Base-by-base conservation (phyloP, 1,140 invertebrate species). In the Pseudomyrmex sp. region DNA sequence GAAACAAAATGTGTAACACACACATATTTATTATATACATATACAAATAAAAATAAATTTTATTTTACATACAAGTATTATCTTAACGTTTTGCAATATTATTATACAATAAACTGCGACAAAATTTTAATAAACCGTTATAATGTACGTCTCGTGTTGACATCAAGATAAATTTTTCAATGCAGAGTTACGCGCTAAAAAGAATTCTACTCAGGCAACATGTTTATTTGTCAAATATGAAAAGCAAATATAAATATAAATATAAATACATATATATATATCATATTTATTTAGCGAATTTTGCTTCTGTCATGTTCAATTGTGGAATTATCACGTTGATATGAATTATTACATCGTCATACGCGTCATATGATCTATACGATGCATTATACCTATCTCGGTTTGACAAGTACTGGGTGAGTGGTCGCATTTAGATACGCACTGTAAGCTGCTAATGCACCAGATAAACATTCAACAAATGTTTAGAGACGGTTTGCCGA, bases 401-500 rank as follows among this genome's bases (percentile, higher is more conserved):
- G 66, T 54, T 80, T 72, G 76, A 80, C 76, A 72, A 80, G 66
- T 72, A 50, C 56, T 59, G 76, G 76, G 76, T 54, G 65, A 72
- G 20, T 72, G 54, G 76, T 72, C 56, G 54, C 76, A 80, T 80
- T 80, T 80, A 80, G 76, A 80, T 80, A 80, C 72, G 76, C 76
- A 80, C 76, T 72, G 76, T 80, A 80, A 80, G 76, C 76, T 80
- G 76, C 76, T 80, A 80, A 80, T 80, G 76, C 76, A 80, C 54
- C 76, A 80, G 76, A 80, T 80, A 80, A 80, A 80, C 76, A 80
- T 72, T 80, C 76, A 80, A 80, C 76, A 80, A 80, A 80, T 80
- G 76, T 80, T 80, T 80, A 80, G 76, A 72, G 76, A 80, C 76
- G 76, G 76, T 80, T 80, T 80, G 76, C 76, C 76, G 76, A 80